Conservation (phyloP, 2,113 vertebrate species). For the Callopanchax toddi region DNA sequence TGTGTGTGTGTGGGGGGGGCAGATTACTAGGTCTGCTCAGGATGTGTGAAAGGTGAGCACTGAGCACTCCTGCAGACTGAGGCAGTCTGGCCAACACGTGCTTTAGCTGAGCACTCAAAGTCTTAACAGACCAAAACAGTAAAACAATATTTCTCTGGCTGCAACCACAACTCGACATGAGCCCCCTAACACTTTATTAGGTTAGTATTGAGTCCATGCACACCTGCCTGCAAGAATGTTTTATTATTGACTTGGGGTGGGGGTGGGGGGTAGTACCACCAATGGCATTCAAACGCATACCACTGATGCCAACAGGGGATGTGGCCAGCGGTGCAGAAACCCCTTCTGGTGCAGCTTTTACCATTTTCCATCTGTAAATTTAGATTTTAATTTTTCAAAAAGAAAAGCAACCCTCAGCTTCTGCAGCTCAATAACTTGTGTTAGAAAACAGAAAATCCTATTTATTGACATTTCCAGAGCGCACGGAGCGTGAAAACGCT, state of each 20-base stretch:
- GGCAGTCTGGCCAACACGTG: slow-evolving; percentile 44
- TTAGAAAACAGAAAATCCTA: too few species aligned
- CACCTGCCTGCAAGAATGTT: slow-evolving; percentile 69
- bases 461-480: too few species aligned
- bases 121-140: slow-evolving; percentile 36
- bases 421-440: too few species aligned
- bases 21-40: slow-evolving; percentile 28
- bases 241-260: slow-evolving; percentile 47
- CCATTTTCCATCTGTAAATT: too few species aligned
- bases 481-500: too few species aligned
- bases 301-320: too few species aligned
- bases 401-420: too few species aligned
- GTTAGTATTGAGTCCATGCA: slow-evolving; percentile 54
- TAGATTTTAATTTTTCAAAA: too few species aligned
- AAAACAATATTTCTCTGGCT: slow-evolving; percentile 36
- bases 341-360: too few species aligned
- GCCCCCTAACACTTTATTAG: slow-evolving; percentile 41
- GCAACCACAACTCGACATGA: too few species aligned
- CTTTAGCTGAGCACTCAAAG: slow-evolving; percentile 20
- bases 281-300: too few species aligned
- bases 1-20: neutral
- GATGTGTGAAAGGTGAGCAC: slow-evolving; percentile 42
- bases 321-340: too few species aligned
- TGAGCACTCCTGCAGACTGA: neutral
- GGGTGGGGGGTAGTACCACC: slow-evolving; percentile 32